Base-by-base conservation (phyloP, 2,888 invertebrate species). In the Ormyrus labotus region DNA sequence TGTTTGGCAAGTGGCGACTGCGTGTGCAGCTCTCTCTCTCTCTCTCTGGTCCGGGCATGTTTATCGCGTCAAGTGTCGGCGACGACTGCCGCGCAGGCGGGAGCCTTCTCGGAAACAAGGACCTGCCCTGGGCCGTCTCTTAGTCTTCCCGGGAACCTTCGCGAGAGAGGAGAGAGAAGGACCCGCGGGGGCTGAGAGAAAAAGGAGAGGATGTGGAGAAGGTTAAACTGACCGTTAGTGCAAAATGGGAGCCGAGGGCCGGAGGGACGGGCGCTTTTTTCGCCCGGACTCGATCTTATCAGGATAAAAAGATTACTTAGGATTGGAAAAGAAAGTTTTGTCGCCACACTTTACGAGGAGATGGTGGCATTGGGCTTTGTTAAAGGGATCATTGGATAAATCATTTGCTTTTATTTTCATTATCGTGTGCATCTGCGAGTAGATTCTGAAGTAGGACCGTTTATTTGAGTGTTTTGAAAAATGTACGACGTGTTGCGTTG, bases 91-190 rank as follows among this genome's bases (percentile, higher is more conserved):
- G 13, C 60, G 58, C 78, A 68, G 72, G 51, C 65, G 65, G 80
- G 65, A 61, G 55, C 47, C 65, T 80, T 80, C 80, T 69, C 7
- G 53, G 80, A 80, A 80, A 6, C n/a, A 6, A 80, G 71, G 75
- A 80, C 80, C 61, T 75, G 80, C 80, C 50, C 58, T 51, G n/a
- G 55, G 10, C 19, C 7, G 48, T 0, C 13, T 47, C 10, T 4
- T 3, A 47, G n/a, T 34, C 34, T 34, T 55, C 71, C 45, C 13
- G 10, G 19, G 45, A 55, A 63, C 57, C 50, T 70, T 65, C 47
- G 58, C 58, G 11, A 60, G 60, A 34, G 34, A 4, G 34, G 34
- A 34, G 19, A 8, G 47, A 58, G 34, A 13, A 48, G 19, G 19
- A 11, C 65, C n/a, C n/a, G n/a, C 50, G 55, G 34, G 67, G 58